phyloP scores from a whole-genome alignment of 1,140 invertebrate genomes.

The Vanessa atalanta region DNA sequence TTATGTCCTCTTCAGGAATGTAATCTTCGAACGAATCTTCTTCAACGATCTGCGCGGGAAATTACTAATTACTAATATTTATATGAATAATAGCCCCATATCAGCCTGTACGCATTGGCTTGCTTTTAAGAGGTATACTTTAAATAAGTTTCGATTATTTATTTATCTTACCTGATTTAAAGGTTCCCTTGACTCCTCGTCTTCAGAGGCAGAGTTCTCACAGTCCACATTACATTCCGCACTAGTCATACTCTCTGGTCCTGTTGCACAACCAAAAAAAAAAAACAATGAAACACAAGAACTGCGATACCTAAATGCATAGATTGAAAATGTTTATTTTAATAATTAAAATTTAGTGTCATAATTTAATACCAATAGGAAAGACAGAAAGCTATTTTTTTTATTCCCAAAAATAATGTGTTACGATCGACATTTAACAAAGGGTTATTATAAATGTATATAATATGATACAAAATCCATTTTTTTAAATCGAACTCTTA shows the following conservation, averaged over 20 bases:
- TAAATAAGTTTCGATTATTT: not conserved
- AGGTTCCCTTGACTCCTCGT: slow-evolving; percentile 73
- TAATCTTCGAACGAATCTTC: slow-evolving; percentile 81
- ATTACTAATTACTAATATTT: not conserved
- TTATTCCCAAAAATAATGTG: no score
- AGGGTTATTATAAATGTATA: no score
- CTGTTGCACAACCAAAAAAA: slow-evolving; percentile 38
- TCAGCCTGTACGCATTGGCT: no score
- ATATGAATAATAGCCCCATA: no score
- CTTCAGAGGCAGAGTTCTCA: slow-evolving; percentile 76
- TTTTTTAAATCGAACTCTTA: slow-evolving; percentile 48
- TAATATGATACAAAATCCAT: no score
- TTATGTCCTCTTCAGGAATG: slow-evolving; percentile 76
- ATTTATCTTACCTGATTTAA: slow-evolving; percentile 65
- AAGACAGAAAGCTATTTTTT: no score
- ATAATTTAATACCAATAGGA: no score
- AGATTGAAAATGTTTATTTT: no score
- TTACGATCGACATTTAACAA: no score
- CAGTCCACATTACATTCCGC: slow-evolving; percentile 74
- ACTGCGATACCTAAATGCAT: no score
- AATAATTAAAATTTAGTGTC: no score
- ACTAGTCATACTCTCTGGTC: slow-evolving; percentile 72
- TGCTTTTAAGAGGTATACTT: not conserved
- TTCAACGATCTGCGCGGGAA: slow-evolving; percentile 72
- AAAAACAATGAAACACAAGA: not conserved